phyloP scores from a whole-genome alignment of 2,797 vertebrate species.

The Gobio occitaniae region DNA sequence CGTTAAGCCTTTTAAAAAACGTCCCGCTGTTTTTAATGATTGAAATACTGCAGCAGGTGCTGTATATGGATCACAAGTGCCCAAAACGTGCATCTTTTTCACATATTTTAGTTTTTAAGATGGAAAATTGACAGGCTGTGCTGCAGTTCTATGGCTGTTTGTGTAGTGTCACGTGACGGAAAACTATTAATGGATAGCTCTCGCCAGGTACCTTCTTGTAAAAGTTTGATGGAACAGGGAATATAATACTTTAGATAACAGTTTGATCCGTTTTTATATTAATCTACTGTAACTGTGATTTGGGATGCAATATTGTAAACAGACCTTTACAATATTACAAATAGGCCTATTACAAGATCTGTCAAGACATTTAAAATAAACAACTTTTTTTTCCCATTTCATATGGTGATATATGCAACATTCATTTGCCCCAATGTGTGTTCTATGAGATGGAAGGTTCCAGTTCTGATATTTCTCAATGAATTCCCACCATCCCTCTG shows the following conservation, averaged over 20 bases:
- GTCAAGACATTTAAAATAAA: neutral
- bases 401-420: too few species aligned
- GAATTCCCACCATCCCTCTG: neutral
- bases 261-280: neutral
- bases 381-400: too few species aligned
- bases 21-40: too few species aligned
- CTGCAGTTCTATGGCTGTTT: too few species aligned
- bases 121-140: too few species aligned
- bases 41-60: too few species aligned
- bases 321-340: neutral
- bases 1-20: too few species aligned
- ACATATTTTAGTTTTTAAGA: too few species aligned
- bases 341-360: neutral
- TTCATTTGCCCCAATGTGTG: neutral
- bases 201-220: neutral
- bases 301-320: neutral
- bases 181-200: neutral
- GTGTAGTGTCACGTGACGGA: too few species aligned
- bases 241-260: neutral
- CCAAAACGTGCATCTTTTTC: too few species aligned
- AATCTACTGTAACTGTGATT: neutral
- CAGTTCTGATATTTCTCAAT: conserved; percentile 3
- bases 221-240: neutral
- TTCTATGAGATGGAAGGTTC: neutral
- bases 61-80: too few species aligned